Base-by-base conservation (phyloP, 2,888 invertebrate species). In the Polyommatus icarus region DNA sequence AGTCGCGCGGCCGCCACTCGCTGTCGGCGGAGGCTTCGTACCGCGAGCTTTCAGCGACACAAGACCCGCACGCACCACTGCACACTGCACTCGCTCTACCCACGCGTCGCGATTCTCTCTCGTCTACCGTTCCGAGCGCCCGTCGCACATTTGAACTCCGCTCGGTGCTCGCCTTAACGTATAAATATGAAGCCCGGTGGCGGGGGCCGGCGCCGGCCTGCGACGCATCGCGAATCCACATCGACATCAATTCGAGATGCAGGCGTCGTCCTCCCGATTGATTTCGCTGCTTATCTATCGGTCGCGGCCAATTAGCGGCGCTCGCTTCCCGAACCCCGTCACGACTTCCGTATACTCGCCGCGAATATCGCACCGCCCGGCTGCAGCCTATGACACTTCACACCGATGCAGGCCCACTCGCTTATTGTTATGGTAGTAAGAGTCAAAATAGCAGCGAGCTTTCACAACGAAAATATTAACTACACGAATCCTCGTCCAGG, bases 51-150 rank as follows among this genome's bases (percentile, higher is more conserved):
- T 93, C 93, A 92, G 93, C 91, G 87, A 90, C 90, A 91, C 92
- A 90, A 88, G 90, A 89, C 87, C 90, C 89, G 89, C 89, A 91
- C 92, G 92, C 93, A 92, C 93, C 93, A 92, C 93, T 93, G 93
- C 93, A 93, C 94, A 93, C 93, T 93, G 93, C 93, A 93, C 93
- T 92, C 91, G 92, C 91, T 90, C 89, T 90, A 91, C 89, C 91
- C 90, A 90, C 91, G 90, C 91, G 90, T 88, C 90, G 90, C 91
- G 91, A 90, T 91, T 90, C 90, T 91, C 88, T 85, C 83, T 90
- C 93, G 93, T 93, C 93, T 92, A 91, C 92, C 91, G 93, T 92
- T 88, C 88, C 85, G 92, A 90, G 88, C 93, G 93, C 90, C 90
- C 90, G 91, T 88, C 91, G 89, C 90, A 90, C 94, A 93, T 93